phyloP scores from a whole-genome alignment of 2,797 vertebrate species.

The Rhinichthys osculus region DNA sequence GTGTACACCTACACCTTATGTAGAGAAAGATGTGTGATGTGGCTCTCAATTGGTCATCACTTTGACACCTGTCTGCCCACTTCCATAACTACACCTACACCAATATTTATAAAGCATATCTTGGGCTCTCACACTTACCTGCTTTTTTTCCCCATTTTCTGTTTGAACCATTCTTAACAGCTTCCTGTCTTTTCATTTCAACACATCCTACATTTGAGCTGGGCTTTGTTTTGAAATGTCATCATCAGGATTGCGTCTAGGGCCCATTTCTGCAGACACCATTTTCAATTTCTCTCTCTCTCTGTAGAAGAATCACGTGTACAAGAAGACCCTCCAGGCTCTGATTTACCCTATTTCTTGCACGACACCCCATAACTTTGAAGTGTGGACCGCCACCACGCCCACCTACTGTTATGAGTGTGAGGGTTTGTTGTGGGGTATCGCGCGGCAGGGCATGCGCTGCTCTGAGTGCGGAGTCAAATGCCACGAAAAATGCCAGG shows the following conservation, averaged over 20 bases:
- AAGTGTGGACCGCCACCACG: constrained; percentile 95
- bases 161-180: background rate
- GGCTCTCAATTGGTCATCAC: constrained; percentile 14
- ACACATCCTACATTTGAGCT: background rate
- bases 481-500: constrained; percentile 98
- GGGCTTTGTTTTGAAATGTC: constrained; percentile 13
- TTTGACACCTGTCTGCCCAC: constrained; percentile 30
- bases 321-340: constrained; percentile 95
- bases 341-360: constrained; percentile 98
- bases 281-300: background rate
- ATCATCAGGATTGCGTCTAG: background rate
- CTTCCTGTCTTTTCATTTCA: background rate
- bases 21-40: constrained; percentile 3
- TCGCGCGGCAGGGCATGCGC: constrained; percentile 95
- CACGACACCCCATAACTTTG: constrained; percentile 95
- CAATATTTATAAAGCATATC: background rate
- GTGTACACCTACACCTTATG: constrained; percentile 2
- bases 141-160: background rate
- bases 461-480: constrained; percentile 98
- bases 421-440: constrained; percentile 95
- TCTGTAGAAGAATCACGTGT: constrained; percentile 90
- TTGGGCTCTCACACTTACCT: background rate
- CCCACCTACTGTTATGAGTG: constrained; percentile 98
- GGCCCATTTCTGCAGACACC: background rate
- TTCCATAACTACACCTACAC: constrained; percentile 12